Evolutionary conservation across 2,888 invertebrate genomes (phyloP), one percentile per base, ranked within the genome.

Genomic region (Spodoptera picta): DNA sequence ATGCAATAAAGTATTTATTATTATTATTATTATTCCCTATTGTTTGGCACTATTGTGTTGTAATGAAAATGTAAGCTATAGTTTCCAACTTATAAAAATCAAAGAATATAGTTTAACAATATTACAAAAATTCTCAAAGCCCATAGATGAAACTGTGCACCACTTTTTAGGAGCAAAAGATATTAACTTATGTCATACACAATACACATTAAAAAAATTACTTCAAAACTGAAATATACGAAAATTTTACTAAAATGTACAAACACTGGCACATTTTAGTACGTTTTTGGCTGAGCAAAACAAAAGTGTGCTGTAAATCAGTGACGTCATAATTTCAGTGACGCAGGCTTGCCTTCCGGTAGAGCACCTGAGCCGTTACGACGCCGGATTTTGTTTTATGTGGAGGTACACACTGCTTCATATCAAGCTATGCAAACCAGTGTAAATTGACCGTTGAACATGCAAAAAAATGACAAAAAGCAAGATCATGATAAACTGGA

Each of bases 291-390:
- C 44, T 48, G 42, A 49, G 54, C 70, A 79, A 77, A 77, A 77
- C 70, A 77, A 69, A 77, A 72, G 65, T 65, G 63, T 57, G 74
- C 77, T 62, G 80, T 87, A 87, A 87, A 86, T 87, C 88, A 87
- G 73, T 70, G 69, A 75, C 77, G 84, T 84, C 85, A 84, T 86
- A 86, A 86, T 85, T 86, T 81, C 73, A 71, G 76, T 77, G 78
- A 78, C 60, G 75, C 63, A 60, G 46, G 56, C 56, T 63, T 60
- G 75, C 71, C 65, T 80, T 77, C 77, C 78, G 75, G 74, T 41
- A 45, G 75, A 59, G 47, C 77, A 78, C 77, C 77, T 78, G 77
- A 80, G 80, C 75, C 75, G 36, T 53, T 45, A 56, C 58, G 23
- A 48, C 61, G 52, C 54, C 45, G 76, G 58, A 59, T 69, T 69